Base-by-base conservation (phyloP, 2,797 vertebrate species). In the Forpus xanthops region DNA sequence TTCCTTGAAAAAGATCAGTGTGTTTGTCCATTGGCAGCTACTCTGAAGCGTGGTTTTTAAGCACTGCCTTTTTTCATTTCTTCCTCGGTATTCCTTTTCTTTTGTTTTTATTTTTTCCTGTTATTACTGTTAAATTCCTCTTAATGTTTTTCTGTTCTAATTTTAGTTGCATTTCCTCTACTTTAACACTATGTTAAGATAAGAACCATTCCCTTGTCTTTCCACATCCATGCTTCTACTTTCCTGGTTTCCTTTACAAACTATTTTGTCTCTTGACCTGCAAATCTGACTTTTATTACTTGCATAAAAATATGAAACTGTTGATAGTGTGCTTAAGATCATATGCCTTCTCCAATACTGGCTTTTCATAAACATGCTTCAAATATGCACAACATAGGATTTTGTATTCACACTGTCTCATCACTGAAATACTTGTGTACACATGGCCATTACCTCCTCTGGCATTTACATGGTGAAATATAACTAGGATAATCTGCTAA, bases 391-490 rank as follows among this genome's bases (percentile, higher is more conserved):
- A 15, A 5, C 19, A 70, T 25, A 72, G 10, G 33, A 58, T 47
- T 91, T 74, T 39, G 9, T 76, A 8, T 61, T 92, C 35, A 73
- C 1, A 3, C 15, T 56, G 19, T 58, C 25, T 37, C 23, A 12
- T 56, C 37, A 49, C 11, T 12, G 31, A 44, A 80, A 41, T 33
- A 41, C 5, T 44, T 83, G 28, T 50, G 17, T 12, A 16, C 4
- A 56, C 3, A 1, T 15, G 11, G 12, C 13, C 0, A 0, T 67
- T 60, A 12, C 5, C 33, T 52, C 11, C 33, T 72, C 75, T 24
- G 3, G 11, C 6, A 27, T 73, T 76, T 68, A 25, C 0, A 0
- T 33, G 61, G 45, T 73, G 65, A 47, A 66, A 49, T 56, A 23
- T 8, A 13, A 18, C 18, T 30, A 45, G 14, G 28, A 35, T 65